phyloP scores from a whole-genome alignment of 2,888 invertebrate genomes.

The Synanthedon myopaeformis region DNA sequence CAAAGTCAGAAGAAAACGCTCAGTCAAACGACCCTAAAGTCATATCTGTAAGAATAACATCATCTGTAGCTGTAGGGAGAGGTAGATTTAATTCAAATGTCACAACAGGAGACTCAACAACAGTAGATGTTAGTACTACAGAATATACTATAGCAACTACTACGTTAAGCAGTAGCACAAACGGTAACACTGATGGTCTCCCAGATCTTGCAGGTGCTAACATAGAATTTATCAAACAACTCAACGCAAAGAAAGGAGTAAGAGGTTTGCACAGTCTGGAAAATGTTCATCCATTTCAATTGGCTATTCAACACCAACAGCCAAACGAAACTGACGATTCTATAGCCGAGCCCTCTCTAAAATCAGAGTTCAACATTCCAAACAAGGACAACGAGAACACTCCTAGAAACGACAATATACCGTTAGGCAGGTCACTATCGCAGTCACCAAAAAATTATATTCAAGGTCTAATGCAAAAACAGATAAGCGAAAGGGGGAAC shows the following conservation, averaged over 20 bases:
- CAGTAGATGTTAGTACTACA: not conserved
- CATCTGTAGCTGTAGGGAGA: slow-evolving; percentile 70
- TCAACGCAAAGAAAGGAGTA: slow-evolving; percentile 51
- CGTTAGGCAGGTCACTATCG: slow-evolving; percentile 31
- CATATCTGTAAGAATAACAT: slow-evolving; percentile 70
- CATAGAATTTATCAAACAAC: slow-evolving; percentile 59
- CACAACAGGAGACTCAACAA: slow-evolving; percentile 9
- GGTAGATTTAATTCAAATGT: slow-evolving; percentile 23
- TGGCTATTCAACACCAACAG: slow-evolving; percentile 59
- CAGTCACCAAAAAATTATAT: slow-evolving; percentile 36
- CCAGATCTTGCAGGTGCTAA: slow-evolving; percentile 57
- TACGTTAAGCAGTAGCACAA: slow-evolving; percentile 2
- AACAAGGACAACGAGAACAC: slow-evolving; percentile 18
- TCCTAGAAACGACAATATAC: slow-evolving; percentile 29
- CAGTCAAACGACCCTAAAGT: slow-evolving; percentile 46
- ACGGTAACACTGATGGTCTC: slow-evolving; percentile 40
- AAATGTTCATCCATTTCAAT: slow-evolving; percentile 53
- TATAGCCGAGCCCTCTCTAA: slow-evolving; percentile 35
- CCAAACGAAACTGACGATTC: slow-evolving; percentile 32
- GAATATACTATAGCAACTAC: not conserved
- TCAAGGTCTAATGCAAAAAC: slow-evolving; percentile 28
- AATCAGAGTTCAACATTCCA: slow-evolving; percentile 23
- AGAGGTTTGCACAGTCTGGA: slow-evolving; percentile 32
- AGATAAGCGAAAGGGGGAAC: slow-evolving; percentile 24
- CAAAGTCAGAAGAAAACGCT: slow-evolving; percentile 22